Base-by-base conservation (phyloP, 2,888 invertebrate genomes). In the Ennomos fuscantarius region DNA sequence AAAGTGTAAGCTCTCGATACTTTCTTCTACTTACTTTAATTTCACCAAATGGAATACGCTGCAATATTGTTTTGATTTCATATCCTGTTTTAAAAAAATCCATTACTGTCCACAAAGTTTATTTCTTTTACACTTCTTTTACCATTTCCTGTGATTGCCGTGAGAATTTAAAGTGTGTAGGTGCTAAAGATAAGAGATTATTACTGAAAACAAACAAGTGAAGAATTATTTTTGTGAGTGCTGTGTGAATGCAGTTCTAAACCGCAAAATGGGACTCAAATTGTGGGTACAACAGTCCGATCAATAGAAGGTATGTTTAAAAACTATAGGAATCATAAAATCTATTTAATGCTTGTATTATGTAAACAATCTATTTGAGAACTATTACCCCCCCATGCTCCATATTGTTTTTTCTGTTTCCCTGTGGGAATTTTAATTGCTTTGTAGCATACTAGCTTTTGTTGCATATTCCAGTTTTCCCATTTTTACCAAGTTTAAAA, bases 81-180 rank as follows among this genome's bases (percentile, higher is more conserved):
- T 70, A 74, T 81, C 81, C 79, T 81, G 81, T 79, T 77, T 71
- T 66, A 61, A 67, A 69, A 69, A 65, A 64, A 55, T 65, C 63
- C 59, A 69, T 71, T 75, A 36, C 39, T 50, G 54, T 70, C 68
- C 63, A 62, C 67, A 70, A 56, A 52, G 45, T 47, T 64, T 42
- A 44, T 67, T 68, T 65, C 65, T 60, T 66, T 65, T 49, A 53
- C 55, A n/a, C n/a, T n/a, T n/a, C n/a, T 56, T 66, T 65, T 49
- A 53, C 55, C 53, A 66, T 71, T 75, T 71, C 62, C 66, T 67
- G 72, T 69, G 68, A 65, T 66, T 40, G 48, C 13, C 42, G 49
- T 55, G 62, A 44, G 35, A 57, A 48, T 58, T 57, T 33, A 15
- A 13, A 49, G 52, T 58, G 52, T 46, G 32, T 34, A 40, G 32